Evolutionary conservation across 2,113 vertebrate species (phyloP).

Genomic region (Podocnemis expansa): DNA sequence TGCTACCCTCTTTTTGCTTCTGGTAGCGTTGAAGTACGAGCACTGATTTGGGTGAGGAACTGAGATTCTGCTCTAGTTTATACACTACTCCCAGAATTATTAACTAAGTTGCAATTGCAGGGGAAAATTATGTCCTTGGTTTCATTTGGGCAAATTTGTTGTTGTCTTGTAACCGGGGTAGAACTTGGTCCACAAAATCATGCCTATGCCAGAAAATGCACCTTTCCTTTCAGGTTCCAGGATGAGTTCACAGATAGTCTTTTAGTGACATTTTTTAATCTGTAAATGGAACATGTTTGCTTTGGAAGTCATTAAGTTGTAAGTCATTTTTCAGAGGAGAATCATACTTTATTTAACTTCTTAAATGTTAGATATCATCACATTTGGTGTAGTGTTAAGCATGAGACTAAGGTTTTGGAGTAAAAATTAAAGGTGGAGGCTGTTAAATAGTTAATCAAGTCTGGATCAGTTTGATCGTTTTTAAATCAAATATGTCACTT

Average conservation of each 20-base stretch:
- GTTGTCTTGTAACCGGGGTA: background rate
- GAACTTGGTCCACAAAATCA: background rate
- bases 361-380: background rate
- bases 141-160: background rate
- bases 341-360: background rate
- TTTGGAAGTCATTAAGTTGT: background rate
- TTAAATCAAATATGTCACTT: background rate
- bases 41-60: background rate
- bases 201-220: fast-evolving
- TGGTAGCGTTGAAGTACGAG: background rate
- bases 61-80: background rate
- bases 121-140: background rate
- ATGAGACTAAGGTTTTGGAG: background rate
- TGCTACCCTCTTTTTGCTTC: background rate
- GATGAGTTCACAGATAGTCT: background rate
- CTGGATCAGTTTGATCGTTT: background rate
- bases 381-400: background rate
- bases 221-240: background rate
- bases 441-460: background rate
- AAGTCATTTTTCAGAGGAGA: background rate
- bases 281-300: background rate
- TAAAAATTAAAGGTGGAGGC: background rate
- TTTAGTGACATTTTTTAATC: fast-evolving
- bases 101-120: background rate
- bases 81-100: background rate